phyloP scores from a whole-genome alignment of 2,888 invertebrate genomes.

The Ypsolopha sequella region DNA sequence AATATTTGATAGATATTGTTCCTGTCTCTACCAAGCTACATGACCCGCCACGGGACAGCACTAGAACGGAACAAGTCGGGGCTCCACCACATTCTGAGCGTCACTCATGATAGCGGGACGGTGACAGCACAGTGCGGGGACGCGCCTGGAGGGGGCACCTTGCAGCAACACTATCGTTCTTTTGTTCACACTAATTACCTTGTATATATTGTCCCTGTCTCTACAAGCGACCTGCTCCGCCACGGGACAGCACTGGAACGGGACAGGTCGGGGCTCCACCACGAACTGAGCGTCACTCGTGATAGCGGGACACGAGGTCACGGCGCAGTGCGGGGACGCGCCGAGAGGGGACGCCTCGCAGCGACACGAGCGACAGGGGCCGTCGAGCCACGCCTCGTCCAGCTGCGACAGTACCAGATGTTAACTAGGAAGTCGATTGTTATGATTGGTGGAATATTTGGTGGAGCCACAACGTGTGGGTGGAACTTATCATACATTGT shows the following conservation, averaged over 20 bases:
- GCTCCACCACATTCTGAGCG: too few relatives aligned
- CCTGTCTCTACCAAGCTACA: too few relatives aligned
- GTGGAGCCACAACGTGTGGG: too few relatives aligned
- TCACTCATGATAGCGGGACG: too few relatives aligned
- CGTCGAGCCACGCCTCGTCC: slow-evolving; percentile 77
- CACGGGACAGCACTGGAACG: slow-evolving; percentile 75
- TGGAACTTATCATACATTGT: too few relatives aligned
- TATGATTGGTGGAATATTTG: too few relatives aligned
- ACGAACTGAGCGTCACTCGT: slow-evolving; percentile 66
- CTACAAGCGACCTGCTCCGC: slow-evolving; percentile 72
- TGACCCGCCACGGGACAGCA: background rate
- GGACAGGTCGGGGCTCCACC: slow-evolving; percentile 58
- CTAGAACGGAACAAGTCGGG: background rate
- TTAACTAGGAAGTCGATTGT: background rate
- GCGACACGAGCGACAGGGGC: slow-evolving; percentile 76
- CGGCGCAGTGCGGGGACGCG: slow-evolving; percentile 44
- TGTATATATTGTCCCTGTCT: slow-evolving; percentile 49
- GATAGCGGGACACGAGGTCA: slow-evolving; percentile 60
- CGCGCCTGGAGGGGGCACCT: background rate
- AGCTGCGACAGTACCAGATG: slow-evolving; percentile 27
- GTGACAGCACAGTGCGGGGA: background rate
- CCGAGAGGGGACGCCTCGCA: slow-evolving; percentile 45
- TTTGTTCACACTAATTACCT: slow-evolving; percentile 33
- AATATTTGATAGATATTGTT: too few relatives aligned
- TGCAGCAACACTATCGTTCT: too few relatives aligned